A percentile compares a stretch with the other conserved stretches of the same genome.
These are phyloP conservation scores for Oscheius sp. DNA, from an alignment of 1,140 invertebrate species.

Conservation along the genomic window DNA sequence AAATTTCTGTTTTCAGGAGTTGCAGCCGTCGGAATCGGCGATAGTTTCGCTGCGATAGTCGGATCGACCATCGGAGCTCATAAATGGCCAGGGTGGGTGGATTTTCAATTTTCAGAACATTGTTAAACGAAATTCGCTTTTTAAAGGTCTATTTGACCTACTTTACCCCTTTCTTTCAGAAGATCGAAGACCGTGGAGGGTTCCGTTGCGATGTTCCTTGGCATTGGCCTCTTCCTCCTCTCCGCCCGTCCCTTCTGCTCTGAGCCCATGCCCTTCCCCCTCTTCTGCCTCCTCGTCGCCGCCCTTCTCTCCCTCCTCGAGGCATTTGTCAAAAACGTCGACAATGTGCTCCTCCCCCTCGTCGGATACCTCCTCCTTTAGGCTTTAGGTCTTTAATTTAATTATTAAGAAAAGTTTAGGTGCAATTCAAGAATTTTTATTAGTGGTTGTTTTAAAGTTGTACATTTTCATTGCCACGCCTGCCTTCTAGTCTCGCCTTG, in stretches of 20 bases:
- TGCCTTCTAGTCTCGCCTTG: too few relatives aligned
- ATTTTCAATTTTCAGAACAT: slow-evolving; percentile 2
- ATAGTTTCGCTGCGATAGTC: slow-evolving; percentile 26
- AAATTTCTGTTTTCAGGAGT: slow-evolving; percentile 13
- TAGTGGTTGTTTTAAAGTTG: too few relatives aligned
- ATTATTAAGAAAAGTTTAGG: neutral
- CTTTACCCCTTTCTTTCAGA: slow-evolving; percentile 13
- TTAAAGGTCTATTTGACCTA: neutral
- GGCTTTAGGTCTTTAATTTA: neutral
- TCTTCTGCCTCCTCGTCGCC: slow-evolving; percentile 6
- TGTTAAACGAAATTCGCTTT: neutral
- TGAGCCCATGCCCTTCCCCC: neutral
- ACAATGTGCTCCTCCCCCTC: slow-evolving; percentile 32
- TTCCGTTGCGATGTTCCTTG: slow-evolving; percentile 20
- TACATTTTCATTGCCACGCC: too few relatives aligned
- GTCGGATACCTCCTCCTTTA: slow-evolving; percentile 18
- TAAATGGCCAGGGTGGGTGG: slow-evolving; percentile 20
- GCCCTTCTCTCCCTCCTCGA: neutral
- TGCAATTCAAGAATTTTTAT: too few relatives aligned
- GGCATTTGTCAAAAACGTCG: slow-evolving; percentile 18
- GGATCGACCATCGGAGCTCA: slow-evolving; percentile 20
- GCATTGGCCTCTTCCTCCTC: slow-evolving; percentile 15
- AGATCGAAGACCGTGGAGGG: slow-evolving; percentile 29
- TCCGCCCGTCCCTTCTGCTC: neutral
- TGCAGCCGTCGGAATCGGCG: slow-evolving; percentile 29